Base-by-base conservation (phyloP, 2,888 invertebrate genomes). In the Synergus japonicus region DNA sequence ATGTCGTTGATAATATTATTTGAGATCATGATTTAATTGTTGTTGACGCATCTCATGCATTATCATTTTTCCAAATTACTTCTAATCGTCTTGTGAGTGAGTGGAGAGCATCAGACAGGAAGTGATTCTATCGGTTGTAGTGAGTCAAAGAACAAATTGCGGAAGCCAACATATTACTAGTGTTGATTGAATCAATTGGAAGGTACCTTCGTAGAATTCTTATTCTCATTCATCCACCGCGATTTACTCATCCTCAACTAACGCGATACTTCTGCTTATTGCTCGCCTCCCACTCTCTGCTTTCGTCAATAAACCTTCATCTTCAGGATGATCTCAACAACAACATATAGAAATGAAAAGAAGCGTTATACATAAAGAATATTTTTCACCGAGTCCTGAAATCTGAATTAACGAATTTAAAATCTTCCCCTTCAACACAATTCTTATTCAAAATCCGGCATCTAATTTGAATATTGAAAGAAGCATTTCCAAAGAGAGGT, bases 141-240 rank as follows among this genome's bases (percentile, higher is more conserved):
- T 84, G 86, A 84, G 78, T 85, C 86, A 83, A 81, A 79, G 83
- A 83, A 78, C 81, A 80, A 86, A 86, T 84, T 86, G 84, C 86
- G 84, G 85, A 84, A 85, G 83, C 81, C 84, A 82, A 83, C 83
- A 80, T 78, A 84, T 79, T 79, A 80, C 78, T 79, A 79, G 81
- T 78, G 81, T 83, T 83, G 82, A 85, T 84, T 83, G 83, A 41
- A 76, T 81, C 85, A 85, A 85, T 86, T 85, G 81, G 83, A 79
- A 85, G 85, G 82, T 84, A 84, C 77, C 79, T 86, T 85, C 84
- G 83, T 82, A 78, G 85, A 86, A 84, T 84, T 81, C 81, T 78
- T 81, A 80, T 80, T 83, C 78, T 83, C 80, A 80, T 82, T 77
- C 80, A 81, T 65, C 78, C 78, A 81, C 78, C 79, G 82, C 81